Evolutionary conservation across 2,113 vertebrate species (phyloP).

Genomic region (Myxocyprinus asiaticus): DNA sequence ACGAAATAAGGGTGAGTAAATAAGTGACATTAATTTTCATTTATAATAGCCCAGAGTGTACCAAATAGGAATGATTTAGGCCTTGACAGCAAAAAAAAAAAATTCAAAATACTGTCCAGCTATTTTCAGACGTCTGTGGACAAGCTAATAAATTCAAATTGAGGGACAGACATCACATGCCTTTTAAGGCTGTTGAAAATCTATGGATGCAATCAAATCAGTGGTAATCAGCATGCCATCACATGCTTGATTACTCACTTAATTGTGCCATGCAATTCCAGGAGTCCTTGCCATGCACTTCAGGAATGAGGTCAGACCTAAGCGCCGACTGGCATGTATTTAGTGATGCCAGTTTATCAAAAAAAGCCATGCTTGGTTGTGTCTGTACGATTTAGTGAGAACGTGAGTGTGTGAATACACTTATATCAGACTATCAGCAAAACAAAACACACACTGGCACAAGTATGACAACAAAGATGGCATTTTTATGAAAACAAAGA

Average conservation of each 20-base stretch:
- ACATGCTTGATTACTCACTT: slow-evolving; percentile 42
- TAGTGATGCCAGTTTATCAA: slow-evolving; percentile 21
- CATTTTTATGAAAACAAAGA: too few species aligned
- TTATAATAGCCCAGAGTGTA: neutral
- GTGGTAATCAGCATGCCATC: slow-evolving; percentile 57
- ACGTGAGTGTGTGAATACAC: too few species aligned
- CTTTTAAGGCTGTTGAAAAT: slow-evolving; percentile 57
- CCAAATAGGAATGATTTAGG: neutral
- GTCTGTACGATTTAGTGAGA: too few species aligned
- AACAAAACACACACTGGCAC: too few species aligned
- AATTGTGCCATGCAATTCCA: too few species aligned
- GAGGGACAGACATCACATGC: slow-evolving; percentile 58
- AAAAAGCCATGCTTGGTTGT: neutral
- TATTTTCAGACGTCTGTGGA: slow-evolving; percentile 48
- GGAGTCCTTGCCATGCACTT: neutral
- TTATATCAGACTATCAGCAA: too few species aligned
- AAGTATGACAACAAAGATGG: too few species aligned
- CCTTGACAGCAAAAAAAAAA: neutral
- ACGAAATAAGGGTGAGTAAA: too few species aligned
- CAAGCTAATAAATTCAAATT: slow-evolving; percentile 45
- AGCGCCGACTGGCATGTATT: slow-evolving; percentile 48
- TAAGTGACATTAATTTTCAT: neutral
- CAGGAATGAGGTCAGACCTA: slow-evolving; percentile 46
- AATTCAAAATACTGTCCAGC: neutral
- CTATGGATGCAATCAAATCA: slow-evolving; percentile 61